Evolutionary conservation across 1,140 invertebrate species (phyloP).

Genomic region (Heliconius melpomene): DNA sequence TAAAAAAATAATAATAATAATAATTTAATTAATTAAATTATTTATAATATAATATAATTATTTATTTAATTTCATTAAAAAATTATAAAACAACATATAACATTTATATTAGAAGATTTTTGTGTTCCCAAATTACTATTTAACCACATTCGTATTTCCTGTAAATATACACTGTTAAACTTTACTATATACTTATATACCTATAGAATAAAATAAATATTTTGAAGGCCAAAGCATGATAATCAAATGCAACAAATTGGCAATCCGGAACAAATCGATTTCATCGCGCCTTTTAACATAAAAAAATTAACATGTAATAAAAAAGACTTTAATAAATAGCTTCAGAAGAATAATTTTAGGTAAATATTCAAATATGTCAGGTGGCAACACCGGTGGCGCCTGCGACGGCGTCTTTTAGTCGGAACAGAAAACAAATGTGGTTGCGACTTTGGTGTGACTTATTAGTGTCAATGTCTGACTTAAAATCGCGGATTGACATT

Average conservation of each 20-base stretch:
- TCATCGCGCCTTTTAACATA: not conserved
- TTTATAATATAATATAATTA: no score
- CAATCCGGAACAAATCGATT: not conserved
- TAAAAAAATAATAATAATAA: no score
- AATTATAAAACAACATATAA: no score
- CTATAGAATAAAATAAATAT: not conserved
- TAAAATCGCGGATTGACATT: constrained; percentile 17
- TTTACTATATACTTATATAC: no score
- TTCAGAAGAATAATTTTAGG: constrained; percentile 2
- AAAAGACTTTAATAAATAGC: constrained; percentile 10
- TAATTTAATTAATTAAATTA: no score
- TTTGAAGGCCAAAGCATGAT: not conserved
- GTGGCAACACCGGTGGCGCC: constrained; percentile 35
- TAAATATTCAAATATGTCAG: constrained; percentile 13
- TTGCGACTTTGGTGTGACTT: constrained; percentile 21
- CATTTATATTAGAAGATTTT: no score
- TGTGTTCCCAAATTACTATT: no score
- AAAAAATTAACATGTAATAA: constrained; percentile 2
- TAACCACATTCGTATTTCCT: no score
- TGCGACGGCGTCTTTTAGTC: constrained; percentile 23
- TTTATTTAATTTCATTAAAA: no score
- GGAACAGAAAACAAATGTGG: constrained; percentile 23
- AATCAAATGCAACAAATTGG: constrained; percentile 10
- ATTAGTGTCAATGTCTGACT: constrained; percentile 28
- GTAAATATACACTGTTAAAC: no score